Evolutionary conservation across 2,888 invertebrate species (phyloP).

Genomic region (Adelognathus sp.): DNA sequence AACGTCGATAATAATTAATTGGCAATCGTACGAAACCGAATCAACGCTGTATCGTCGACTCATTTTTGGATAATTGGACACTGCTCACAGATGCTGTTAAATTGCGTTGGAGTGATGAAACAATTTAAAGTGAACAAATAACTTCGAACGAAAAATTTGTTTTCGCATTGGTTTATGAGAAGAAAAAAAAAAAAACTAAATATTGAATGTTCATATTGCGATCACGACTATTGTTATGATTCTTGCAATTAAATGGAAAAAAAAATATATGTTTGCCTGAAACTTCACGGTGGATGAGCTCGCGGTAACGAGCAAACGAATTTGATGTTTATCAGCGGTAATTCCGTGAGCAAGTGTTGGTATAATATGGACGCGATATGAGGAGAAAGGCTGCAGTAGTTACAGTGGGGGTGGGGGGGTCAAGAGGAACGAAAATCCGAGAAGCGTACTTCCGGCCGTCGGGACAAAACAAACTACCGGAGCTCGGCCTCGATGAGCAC

Average conservation of each 20-base stretch:
- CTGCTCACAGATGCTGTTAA: not conserved
- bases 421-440: conserved; percentile 65
- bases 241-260: too few species aligned
- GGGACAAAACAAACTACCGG: conserved; percentile 76
- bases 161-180: too few species aligned
- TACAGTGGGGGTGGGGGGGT: conserved; percentile 16
- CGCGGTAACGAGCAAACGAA: conserved; percentile 16
- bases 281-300: not conserved
- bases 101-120: not conserved
- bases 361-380: conserved; percentile 29
- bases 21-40: conserved; percentile 12
- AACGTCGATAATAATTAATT: conserved; percentile 42
- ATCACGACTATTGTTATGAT: too few species aligned
- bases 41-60: not conserved
- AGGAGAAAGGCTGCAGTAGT: conserved; percentile 9
- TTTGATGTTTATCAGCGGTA: conserved; percentile 40
- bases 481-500: conserved; percentile 76
- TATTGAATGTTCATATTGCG: too few species aligned
- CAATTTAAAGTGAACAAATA: not conserved
- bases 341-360: conserved; percentile 39
- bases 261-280: not conserved
- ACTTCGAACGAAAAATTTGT: not conserved
- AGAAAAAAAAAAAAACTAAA: too few species aligned
- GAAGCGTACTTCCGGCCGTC: conserved; percentile 74
- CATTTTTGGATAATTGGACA: conserved; percentile 10